Evolutionary conservation across 2,888 invertebrate species (phyloP).

Genomic region (Odontocolon sp.): DNA sequence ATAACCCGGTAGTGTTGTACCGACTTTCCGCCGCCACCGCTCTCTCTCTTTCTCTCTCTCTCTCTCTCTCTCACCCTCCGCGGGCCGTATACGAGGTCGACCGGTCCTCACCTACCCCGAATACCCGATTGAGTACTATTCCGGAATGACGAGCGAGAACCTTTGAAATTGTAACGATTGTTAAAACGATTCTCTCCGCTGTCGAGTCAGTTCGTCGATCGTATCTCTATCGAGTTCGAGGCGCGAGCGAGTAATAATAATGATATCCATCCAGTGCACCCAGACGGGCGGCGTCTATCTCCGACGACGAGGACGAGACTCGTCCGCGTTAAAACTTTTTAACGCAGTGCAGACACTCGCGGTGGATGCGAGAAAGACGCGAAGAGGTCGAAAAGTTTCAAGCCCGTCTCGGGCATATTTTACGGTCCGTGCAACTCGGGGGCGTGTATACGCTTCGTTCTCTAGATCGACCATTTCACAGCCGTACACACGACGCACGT

Average conservation of each 20-base stretch:
- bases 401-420: slow-evolving; percentile 54
- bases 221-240: too few relatives aligned
- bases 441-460: neutral
- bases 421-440: slow-evolving; percentile 31
- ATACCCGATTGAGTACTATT: slow-evolving; percentile 56
- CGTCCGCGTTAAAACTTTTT: slow-evolving; percentile 30
- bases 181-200: too few relatives aligned
- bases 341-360: neutral
- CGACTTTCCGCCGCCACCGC: too few relatives aligned
- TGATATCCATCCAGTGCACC: neutral
- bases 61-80: slow-evolving; percentile 3
- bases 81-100: slow-evolving; percentile 34
- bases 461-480: neutral
- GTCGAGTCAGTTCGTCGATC: too few relatives aligned
- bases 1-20: too few relatives aligned
- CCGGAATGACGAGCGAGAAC: slow-evolving; percentile 43
- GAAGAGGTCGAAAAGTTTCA: slow-evolving; percentile 46
- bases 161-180: slow-evolving; percentile 43
- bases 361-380: neutral
- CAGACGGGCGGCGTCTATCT: neutral
- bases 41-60: neutral
- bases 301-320: slow-evolving; percentile 10
- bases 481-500: too few relatives aligned
- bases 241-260: slow-evolving; percentile 23
- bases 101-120: slow-evolving; percentile 45